Percentiles rank a stretch among this genome's conserved stretches.
phyloP scores from a whole-genome alignment of 2,797 vertebrate genomes.

The Gallinago solitaria region DNA sequence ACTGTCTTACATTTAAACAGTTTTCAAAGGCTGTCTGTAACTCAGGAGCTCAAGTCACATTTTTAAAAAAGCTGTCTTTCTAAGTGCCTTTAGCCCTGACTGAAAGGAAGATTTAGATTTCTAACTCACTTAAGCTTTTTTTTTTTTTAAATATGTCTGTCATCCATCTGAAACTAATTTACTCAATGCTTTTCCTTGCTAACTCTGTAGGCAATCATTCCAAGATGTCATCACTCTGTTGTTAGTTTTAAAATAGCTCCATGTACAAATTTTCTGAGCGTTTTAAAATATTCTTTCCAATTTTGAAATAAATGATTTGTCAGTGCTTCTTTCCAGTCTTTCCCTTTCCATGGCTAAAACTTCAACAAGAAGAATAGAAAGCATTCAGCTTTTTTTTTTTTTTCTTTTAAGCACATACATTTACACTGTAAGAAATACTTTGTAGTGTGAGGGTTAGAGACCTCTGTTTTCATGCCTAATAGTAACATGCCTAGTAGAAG shows the following conservation, averaged over 20 bases:
- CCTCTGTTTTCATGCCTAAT: not conserved
- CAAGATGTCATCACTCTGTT: slow-evolving; percentile 45
- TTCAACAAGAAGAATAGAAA: not conserved
- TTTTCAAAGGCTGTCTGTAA: not conserved
- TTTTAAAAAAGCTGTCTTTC: not conserved
- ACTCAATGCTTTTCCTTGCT: not conserved
- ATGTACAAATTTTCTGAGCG: not conserved
- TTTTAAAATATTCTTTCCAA: not conserved
- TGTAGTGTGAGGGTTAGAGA: not conserved
- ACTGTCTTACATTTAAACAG: not conserved
- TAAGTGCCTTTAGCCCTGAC: not conserved
- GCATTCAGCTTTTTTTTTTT: not conserved
- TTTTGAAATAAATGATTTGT: slow-evolving; percentile 3
- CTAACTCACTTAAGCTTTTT: not conserved
- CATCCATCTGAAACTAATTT: slow-evolving; percentile 38
- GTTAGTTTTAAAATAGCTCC: slow-evolving; percentile 18
- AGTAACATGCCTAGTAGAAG: not conserved
- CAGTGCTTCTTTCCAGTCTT: not conserved
- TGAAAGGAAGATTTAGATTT: slow-evolving; percentile 16
- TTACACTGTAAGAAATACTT: not conserved
- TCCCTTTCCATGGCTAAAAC: not conserved
- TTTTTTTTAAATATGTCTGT: not conserved
- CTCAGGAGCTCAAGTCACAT: not conserved
- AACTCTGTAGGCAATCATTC: not conserved
- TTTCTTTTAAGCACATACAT: not conserved